phyloP scores from a whole-genome alignment of 2,888 invertebrate species.

The Steinernema carpocapsae region DNA sequence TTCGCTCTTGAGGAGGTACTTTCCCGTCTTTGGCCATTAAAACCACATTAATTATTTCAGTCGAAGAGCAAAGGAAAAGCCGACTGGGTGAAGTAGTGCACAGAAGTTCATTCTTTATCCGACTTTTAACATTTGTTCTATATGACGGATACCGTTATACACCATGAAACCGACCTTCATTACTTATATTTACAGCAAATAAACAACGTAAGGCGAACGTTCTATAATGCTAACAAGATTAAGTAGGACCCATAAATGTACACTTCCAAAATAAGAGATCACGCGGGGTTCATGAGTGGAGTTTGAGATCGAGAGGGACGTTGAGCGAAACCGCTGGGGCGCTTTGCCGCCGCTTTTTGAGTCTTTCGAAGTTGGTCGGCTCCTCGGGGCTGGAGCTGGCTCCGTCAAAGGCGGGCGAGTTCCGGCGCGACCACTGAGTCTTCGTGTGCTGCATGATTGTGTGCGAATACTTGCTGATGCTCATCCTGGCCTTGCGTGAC shows the following conservation, averaged over 20 bases:
- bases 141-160: not conserved
- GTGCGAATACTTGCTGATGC: slow-evolving; percentile 60
- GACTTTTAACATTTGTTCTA: not conserved
- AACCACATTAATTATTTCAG: not conserved
- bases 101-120: not conserved
- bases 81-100: slow-evolving; percentile 10
- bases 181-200: slow-evolving; percentile 18
- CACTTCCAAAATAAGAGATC: not conserved
- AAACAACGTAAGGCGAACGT: slow-evolving; percentile 22
- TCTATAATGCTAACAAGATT: not conserved
- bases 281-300: not conserved
- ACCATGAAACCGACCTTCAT: not conserved
- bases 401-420: slow-evolving; percentile 57
- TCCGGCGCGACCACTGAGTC: slow-evolving; percentile 57
- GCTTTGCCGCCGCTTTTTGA: slow-evolving; percentile 54
- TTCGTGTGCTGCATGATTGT: slow-evolving; percentile 54
- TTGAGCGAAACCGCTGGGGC: slow-evolving; percentile 58
- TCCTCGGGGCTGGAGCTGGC: slow-evolving; percentile 31
- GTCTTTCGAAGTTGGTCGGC: slow-evolving; percentile 46
- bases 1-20: slow-evolving; percentile 58
- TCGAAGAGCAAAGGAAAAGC: slow-evolving; percentile 15
- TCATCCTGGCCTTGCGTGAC: slow-evolving; percentile 54
- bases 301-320: slow-evolving; percentile 37
- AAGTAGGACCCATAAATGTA: not conserved
- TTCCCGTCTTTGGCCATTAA: not conserved